These are phyloP conservation scores for Euzophera pinguis DNA, from an alignment of 2,888 invertebrate species.

Conservation along the genomic window DNA sequence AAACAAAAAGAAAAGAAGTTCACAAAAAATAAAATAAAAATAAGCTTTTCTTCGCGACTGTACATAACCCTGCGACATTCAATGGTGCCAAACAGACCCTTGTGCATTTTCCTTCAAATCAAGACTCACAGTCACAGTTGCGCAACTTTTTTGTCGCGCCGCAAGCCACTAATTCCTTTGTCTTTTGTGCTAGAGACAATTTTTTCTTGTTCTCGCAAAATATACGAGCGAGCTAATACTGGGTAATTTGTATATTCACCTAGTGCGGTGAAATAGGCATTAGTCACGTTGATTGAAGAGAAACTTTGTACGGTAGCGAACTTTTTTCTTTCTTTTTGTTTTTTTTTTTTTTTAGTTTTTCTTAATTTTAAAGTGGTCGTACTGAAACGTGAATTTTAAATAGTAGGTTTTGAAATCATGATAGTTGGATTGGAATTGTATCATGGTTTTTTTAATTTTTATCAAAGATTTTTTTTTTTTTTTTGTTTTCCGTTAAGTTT, in stretches of 20 bases:
- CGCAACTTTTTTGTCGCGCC: neutral
- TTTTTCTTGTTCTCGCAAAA: slow-evolving; percentile 8
- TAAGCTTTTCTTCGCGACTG: neutral
- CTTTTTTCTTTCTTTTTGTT: neutral
- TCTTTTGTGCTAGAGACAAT: slow-evolving; percentile 6
- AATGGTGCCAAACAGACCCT: neutral
- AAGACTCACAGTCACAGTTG: neutral
- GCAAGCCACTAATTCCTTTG: slow-evolving; percentile 11
- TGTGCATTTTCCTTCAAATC: slow-evolving; percentile 7
- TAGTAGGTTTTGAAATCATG: no score
- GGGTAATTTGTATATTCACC: slow-evolving; percentile 1
- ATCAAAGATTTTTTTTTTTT: no score
- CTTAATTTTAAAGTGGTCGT: no score
- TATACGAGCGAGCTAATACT: slow-evolving; percentile 5
- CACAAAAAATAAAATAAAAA: neutral
- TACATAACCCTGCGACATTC: slow-evolving; percentile 3
- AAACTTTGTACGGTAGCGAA: neutral
- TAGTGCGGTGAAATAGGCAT: neutral
- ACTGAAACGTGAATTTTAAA: no score
- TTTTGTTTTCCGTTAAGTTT: no score
- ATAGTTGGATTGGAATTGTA: no score
- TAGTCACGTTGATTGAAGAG: neutral
- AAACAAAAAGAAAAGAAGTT: no score
- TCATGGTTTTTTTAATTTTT: no score
- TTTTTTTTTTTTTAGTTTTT: neutral